Conservation (phyloP, 2,797 vertebrate species). For the Vultur gryphus region DNA sequence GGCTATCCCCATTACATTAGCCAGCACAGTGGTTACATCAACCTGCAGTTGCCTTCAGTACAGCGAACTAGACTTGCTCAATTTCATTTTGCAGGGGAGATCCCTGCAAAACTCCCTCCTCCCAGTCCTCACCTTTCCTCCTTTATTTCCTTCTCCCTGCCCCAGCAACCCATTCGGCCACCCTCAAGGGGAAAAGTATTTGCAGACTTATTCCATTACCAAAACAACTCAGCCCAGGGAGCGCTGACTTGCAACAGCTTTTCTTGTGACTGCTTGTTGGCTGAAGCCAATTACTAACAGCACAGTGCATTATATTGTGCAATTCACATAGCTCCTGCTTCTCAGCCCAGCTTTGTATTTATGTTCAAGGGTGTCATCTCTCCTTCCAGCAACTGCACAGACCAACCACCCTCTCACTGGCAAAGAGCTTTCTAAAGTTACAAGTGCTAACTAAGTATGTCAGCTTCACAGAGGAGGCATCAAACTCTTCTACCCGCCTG, state of each 20-base stretch:
- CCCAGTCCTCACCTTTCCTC: background rate
- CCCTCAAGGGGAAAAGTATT: background rate
- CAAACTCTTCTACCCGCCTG: background rate
- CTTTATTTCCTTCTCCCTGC: background rate
- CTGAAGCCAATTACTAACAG: background rate
- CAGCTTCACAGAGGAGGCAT: background rate
- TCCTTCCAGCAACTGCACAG: background rate
- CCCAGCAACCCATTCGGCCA: background rate
- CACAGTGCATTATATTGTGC: background rate
- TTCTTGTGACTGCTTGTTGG: constrained; percentile 6
- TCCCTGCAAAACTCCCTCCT: background rate
- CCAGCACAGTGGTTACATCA: background rate
- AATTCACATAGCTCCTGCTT: background rate
- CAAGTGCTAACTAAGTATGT: background rate
- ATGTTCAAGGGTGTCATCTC: background rate
- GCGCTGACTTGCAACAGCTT: background rate
- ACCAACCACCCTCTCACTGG: background rate
- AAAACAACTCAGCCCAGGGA: constrained; percentile 2
- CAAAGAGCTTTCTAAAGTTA: background rate
- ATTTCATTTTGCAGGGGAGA: background rate
- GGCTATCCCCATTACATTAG: background rate
- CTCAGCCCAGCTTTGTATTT: background rate
- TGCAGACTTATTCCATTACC: background rate
- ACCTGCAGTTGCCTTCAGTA: background rate
- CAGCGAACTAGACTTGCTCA: background rate